These are phyloP conservation scores for Odontomyia ornata DNA, from an alignment of 2,888 invertebrate genomes.

Conservation along the genomic window DNA sequence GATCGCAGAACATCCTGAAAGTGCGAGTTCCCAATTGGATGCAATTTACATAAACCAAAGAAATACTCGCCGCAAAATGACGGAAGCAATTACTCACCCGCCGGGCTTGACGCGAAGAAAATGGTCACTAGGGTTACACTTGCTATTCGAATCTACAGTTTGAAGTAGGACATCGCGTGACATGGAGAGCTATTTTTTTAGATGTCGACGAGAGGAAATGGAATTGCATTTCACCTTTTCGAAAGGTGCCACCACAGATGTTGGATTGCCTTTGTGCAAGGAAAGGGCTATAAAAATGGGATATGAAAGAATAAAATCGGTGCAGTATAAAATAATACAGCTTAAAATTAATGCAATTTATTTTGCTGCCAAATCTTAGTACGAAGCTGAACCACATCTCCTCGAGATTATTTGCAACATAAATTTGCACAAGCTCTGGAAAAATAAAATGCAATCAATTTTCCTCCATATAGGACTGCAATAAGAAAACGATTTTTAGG, in stretches of 20 bases:
- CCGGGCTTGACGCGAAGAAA: conserved; percentile 9
- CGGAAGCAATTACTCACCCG: conserved; percentile 43
- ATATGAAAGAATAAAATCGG: no score
- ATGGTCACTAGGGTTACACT: conserved; percentile 24
- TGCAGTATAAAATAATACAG: no score
- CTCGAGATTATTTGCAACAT: no score
- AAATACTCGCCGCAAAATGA: conserved; percentile 40
- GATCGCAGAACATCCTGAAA: conserved; percentile 30
- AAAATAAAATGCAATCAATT: no score
- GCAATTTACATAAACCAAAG: conserved; percentile 32
- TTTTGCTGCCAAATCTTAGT: no score
- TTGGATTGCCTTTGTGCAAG: neutral
- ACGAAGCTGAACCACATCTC: no score
- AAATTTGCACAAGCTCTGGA: no score
- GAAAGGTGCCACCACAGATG: neutral
- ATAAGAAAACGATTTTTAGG: no score
- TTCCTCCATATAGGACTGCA: no score
- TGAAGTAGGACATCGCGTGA: conserved; percentile 38
- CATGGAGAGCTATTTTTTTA: conserved; percentile 5
- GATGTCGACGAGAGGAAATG: conserved; percentile 30
- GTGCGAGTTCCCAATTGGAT: conserved; percentile 43
- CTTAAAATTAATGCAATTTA: no score
- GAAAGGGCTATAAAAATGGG: neutral
- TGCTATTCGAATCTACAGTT: neutral
- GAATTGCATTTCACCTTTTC: conserved; percentile 31